A percentile compares a stretch with the other conserved stretches of the same genome.
These are phyloP conservation scores for Coecobrya sp. DNA, from an alignment of 2,888 invertebrate genomes.

Conservation along the genomic window DNA sequence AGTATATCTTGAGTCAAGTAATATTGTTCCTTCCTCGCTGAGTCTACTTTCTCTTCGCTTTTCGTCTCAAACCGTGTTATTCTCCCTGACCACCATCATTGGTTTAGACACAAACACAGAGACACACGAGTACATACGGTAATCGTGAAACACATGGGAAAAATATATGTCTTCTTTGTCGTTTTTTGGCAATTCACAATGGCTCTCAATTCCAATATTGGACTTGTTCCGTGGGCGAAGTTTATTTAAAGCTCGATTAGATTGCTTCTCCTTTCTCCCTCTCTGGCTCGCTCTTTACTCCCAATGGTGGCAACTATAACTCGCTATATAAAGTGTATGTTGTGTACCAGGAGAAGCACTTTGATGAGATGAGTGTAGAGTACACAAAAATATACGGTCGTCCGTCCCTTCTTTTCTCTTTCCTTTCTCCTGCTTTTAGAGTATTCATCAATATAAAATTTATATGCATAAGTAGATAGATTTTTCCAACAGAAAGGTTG, in stretches of 20 bases:
- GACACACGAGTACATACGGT: slow-evolving; percentile 34
- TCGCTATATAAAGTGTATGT: neutral
- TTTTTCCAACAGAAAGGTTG: neutral
- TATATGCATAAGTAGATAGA: neutral
- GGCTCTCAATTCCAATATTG: slow-evolving; percentile 77
- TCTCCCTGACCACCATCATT: slow-evolving; percentile 56
- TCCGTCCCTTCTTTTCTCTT: neutral
- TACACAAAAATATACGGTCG: neutral
- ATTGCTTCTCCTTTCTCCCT: slow-evolving; percentile 67
- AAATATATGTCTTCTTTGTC: slow-evolving; percentile 66
- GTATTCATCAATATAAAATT: neutral
- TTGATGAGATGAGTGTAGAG: slow-evolving; percentile 12
- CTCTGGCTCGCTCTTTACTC: neutral
- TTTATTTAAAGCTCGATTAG: slow-evolving; percentile 81
- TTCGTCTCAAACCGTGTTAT: slow-evolving; percentile 23
- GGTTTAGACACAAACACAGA: slow-evolving; percentile 44
- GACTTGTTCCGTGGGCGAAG: slow-evolving; percentile 74
- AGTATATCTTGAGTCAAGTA: neutral
- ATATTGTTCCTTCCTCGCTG: neutral
- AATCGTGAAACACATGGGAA: slow-evolving; percentile 54
- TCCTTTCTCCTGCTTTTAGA: neutral
- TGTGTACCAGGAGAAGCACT: neutral
- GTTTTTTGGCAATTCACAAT: slow-evolving; percentile 74
- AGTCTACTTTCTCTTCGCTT: slow-evolving; percentile 56
- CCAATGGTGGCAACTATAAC: slow-evolving; percentile 27